Percentiles rank a stretch among this genome's conserved stretches.
Evolutionary conservation across 2,888 invertebrate genomes (phyloP).

Genomic region (Leuctra nigra): DNA sequence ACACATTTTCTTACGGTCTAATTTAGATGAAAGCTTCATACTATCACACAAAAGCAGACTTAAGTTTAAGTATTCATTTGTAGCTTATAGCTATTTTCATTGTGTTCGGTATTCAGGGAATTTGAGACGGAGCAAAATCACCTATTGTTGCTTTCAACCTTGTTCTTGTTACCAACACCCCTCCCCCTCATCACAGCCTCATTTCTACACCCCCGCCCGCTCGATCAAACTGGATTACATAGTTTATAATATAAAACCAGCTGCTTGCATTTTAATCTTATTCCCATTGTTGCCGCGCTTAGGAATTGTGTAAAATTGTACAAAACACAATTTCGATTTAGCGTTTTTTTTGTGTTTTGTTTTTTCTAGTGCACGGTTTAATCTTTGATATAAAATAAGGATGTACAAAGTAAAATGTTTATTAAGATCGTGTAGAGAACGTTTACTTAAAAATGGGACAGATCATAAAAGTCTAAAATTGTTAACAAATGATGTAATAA

Average conservation of each 20-base stretch:
- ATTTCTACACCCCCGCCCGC: neutral
- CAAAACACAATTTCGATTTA: neutral
- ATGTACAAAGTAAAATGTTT: too few species aligned
- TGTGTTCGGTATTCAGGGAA: slow-evolving; percentile 23
- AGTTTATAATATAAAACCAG: slow-evolving; percentile 22
- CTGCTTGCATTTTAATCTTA: neutral
- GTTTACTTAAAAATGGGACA: too few species aligned
- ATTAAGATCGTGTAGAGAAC: too few species aligned
- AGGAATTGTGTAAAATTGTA: neutral
- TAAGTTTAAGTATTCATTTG: slow-evolving; percentile 12
- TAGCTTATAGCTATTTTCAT: slow-evolving; percentile 12
- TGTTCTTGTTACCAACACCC: slow-evolving; percentile 13
- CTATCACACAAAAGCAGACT: neutral
- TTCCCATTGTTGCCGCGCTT: neutral
- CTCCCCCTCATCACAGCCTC: neutral
- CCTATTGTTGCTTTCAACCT: slow-evolving; percentile 22
- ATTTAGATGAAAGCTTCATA: slow-evolving; percentile 4
- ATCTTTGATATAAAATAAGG: too few species aligned
- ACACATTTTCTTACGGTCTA: neutral
- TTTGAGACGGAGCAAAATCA: slow-evolving; percentile 22
- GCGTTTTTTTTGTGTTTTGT: neutral
- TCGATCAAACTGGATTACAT: slow-evolving; percentile 22
- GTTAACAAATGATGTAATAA: too few species aligned
- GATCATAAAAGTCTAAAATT: too few species aligned
- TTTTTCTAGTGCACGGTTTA: too few species aligned